Percentiles rank a stretch among this genome's conserved stretches.
Conservation (phyloP, 2,888 invertebrate species). For the Chrysina gloriosa region DNA sequence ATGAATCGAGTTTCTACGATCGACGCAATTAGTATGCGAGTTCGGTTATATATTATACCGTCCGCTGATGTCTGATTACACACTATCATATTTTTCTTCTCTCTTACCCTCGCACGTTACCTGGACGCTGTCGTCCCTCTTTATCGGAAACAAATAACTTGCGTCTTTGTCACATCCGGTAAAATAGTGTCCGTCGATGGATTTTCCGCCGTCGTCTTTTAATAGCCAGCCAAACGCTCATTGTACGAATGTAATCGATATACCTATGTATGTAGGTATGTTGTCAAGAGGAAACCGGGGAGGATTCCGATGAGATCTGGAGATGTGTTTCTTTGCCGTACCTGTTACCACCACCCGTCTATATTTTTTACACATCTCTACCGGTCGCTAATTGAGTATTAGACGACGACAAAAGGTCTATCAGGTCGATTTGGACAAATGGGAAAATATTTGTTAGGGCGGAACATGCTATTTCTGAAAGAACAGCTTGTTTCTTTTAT, state of each 20-base stretch:
- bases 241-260: slow-evolving; percentile 51
- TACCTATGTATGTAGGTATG: slow-evolving; percentile 43
- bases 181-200: slow-evolving; percentile 56
- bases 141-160: slow-evolving; percentile 65
- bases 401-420: no score
- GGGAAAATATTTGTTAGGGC: no score
- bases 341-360: no score
- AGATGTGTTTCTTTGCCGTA: no score
- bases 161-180: slow-evolving; percentile 65
- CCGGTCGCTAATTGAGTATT: no score
- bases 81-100: slow-evolving; percentile 65
- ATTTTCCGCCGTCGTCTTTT: slow-evolving; percentile 54
- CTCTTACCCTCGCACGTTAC: slow-evolving; percentile 52
- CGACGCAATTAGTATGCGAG: slow-evolving; percentile 59
- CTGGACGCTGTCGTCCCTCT: slow-evolving; percentile 53
- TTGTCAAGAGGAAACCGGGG: slow-evolving; percentile 46
- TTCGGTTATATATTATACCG: slow-evolving; percentile 59
- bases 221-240: slow-evolving; percentile 55
- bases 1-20: slow-evolving; percentile 46
- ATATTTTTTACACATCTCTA: no score
- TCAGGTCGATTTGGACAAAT: no score
- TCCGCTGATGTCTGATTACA: slow-evolving; percentile 64
- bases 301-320: slow-evolving; percentile 19
- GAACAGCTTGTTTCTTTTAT: no score
- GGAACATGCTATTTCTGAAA: no score